Base-by-base conservation (phyloP, 2,888 invertebrate species). In the Lydus trimaculatus region DNA sequence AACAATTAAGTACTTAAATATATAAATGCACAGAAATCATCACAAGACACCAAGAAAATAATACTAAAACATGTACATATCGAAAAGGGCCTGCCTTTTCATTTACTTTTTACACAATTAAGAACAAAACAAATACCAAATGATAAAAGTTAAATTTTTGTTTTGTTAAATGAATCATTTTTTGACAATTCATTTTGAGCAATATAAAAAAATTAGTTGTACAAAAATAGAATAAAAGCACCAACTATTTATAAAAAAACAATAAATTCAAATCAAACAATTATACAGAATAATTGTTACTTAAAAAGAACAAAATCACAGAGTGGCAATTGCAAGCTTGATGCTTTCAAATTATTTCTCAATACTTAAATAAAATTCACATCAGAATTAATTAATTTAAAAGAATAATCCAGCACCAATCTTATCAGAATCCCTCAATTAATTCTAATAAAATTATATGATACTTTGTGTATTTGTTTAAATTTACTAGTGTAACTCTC, bases 41-140 rank as follows among this genome's bases (percentile, higher is more conserved):
- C 52, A 52, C 52, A 52, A 52, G 20, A 52, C 52, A 52, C 52
- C 52, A 52, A 25, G 8, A 13, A 52, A 52, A 52, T 52, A 52
- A 52, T 52, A 52, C 52, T 52, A 52, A 52, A 52, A 8, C n/a
- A n/a, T n/a, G n/a, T n/a, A n/a, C n/a, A 11, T 25, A 52, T 1
- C 2, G 25, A 52, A 52, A 52, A 52, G 52, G 52, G 13, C 52
- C 52, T 23, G 52, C 52, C 52, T 25, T 25, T 25, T 52, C 20
- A 7, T 17, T 17, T 17, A 17, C 6, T 43, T 43, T 17, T 17
- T 6, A 43, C 48, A 48, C 7, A 3, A 43, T 5, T n/a, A 7
- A 17, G 20, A 43, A 17, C 6, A 43, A 43, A 28, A 28, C 28
- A 28, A 4, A 3, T 28, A n/a, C n/a, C n/a, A n/a, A n/a, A n/a